Conservation (phyloP, 1,140 invertebrate genomes). For the Trigoniulus corallinus region DNA sequence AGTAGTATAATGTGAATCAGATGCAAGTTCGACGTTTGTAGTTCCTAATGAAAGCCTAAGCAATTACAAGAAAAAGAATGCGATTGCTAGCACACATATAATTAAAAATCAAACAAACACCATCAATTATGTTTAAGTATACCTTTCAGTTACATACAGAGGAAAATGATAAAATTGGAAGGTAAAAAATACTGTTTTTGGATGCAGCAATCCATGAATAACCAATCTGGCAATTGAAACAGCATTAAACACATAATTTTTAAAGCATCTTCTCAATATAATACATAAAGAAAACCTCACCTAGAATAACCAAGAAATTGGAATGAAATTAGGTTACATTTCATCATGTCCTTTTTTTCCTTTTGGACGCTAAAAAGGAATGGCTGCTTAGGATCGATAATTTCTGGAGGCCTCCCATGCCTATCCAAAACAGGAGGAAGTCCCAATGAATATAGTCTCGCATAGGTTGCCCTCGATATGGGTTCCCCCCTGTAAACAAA, state of each 20-base stretch:
- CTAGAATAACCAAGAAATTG: not conserved
- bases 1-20: not conserved
- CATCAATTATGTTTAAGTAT: constrained; percentile 3
- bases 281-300: too few relatives aligned
- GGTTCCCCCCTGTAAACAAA: too few relatives aligned
- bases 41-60: not conserved
- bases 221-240: too few relatives aligned
- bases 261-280: too few relatives aligned
- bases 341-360: not conserved
- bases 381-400: not conserved
- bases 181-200: constrained; percentile 23
- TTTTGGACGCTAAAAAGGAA: not conserved
- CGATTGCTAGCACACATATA: constrained; percentile 2
- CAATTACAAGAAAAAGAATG: not conserved
- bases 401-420: not conserved
- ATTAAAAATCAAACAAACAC: not conserved
- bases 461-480: not conserved
- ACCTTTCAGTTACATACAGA: constrained; percentile 29
- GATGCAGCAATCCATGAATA: too few relatives aligned
- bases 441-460: not conserved
- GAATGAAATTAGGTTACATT: not conserved
- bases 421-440: not conserved
- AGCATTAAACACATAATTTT: too few relatives aligned
- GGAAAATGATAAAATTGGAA: constrained; percentile 32
- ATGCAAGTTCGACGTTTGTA: not conserved